These are phyloP conservation scores for Lanistes nyassanus DNA, from an alignment of 1,140 invertebrate genomes.

Conservation along the genomic window DNA sequence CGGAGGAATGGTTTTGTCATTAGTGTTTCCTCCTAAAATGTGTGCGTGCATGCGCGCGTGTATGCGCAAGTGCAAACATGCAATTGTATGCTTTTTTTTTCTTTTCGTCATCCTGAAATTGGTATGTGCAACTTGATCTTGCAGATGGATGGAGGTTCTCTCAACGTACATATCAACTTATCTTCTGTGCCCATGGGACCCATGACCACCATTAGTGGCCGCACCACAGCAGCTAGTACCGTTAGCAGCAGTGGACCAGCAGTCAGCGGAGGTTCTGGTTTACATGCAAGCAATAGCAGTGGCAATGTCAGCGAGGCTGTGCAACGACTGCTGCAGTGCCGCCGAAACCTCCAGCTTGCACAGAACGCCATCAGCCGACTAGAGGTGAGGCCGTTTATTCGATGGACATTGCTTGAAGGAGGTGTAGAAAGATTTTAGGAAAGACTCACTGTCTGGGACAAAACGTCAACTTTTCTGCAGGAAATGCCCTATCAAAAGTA, in stretches of 20 bases:
- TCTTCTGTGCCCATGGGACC: constrained; percentile 47
- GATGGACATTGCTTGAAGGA: too few relatives aligned
- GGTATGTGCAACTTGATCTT: neutral
- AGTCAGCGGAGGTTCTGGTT: neutral
- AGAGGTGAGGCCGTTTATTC: constrained; percentile 40
- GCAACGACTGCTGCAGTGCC: constrained; percentile 53
- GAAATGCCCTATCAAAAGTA: too few relatives aligned
- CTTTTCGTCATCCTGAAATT: neutral
- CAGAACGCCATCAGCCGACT: constrained; percentile 54
- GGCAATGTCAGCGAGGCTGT: neutral
- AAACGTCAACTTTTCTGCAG: too few relatives aligned
- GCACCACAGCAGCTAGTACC: neutral
- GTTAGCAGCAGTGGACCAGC: neutral
- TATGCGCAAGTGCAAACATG: too few relatives aligned
- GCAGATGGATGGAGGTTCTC: constrained; percentile 64
- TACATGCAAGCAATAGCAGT: neutral
- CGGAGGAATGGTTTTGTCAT: too few relatives aligned
- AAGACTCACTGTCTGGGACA: too few relatives aligned
- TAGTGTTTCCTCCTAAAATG: too few relatives aligned
- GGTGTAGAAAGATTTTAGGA: too few relatives aligned
- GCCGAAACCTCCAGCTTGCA: constrained; percentile 59
- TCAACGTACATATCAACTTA: constrained; percentile 68
- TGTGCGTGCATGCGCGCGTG: too few relatives aligned
- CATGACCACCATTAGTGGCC: neutral
- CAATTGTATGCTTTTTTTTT: neutral